Base-by-base conservation (phyloP, 2,888 invertebrate species). In the Nesidiocoris tenuis region DNA sequence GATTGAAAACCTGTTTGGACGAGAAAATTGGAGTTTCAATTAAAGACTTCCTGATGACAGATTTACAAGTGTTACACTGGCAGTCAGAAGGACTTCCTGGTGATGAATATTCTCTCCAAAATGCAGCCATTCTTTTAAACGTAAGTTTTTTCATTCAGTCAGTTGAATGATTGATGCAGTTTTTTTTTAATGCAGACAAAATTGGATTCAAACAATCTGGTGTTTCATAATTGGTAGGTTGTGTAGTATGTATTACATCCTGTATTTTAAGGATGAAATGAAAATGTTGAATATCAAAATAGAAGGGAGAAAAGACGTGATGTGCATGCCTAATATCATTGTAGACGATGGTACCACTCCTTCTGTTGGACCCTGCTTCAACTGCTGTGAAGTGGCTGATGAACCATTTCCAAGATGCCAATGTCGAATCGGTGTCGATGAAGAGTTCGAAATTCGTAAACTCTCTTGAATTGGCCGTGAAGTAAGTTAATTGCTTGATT, bases 321-420 rank as follows among this genome's bases (percentile, higher is more conserved):
- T n/a, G n/a, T n/a, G n/a, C n/a, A n/a, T n/a, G n/a, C n/a, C n/a
- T n/a, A n/a, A n/a, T n/a, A n/a, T n/a, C n/a, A n/a, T 64, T 78
- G 17, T 39, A 79, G 77, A 75, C 74, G 18, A 65, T 64, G 39
- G 54, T 56, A n/a, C 64, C 68, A 56, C 76, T 74, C 7, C 76
- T 79, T 72, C 86, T 98, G 59, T 87, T 98, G 61, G 98, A 99
- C 84, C 95, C 98, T 0, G 93, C 95, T 0, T 91, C 91, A 1
- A 88, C 91, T 7, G 94, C 95, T 0, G 87, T 90, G 0, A 86
- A 88, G 54, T 97, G 97, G 97, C 84, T 97, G 0, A 89, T 88
- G 80, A 87, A 87, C 61, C 90, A 92, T 81, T 84, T 93, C 1
- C 88, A 88, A 76, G 87, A 85, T 3, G 84, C 86, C 23, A 87